Evolutionary conservation across 1,140 invertebrate species (phyloP).

Genomic region (Leptopilina boulardi): DNA sequence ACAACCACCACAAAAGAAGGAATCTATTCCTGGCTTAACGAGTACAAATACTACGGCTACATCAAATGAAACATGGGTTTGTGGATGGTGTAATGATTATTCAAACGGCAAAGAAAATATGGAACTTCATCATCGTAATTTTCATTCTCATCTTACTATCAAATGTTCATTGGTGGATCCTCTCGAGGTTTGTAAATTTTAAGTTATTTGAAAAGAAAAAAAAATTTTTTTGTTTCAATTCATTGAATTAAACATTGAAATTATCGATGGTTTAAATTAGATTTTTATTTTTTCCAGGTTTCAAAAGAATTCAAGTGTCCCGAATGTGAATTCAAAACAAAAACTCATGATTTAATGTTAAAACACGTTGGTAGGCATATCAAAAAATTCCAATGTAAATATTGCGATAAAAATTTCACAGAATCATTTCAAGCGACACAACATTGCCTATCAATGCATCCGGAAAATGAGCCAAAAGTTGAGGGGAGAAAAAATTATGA

Average conservation of each 20-base stretch:
- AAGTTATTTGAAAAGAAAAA: too few relatives aligned
- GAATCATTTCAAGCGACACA: slow-evolving; percentile 45
- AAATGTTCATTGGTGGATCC: slow-evolving; percentile 53
- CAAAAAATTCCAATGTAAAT: slow-evolving; percentile 65
- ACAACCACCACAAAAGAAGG: slow-evolving; percentile 7
- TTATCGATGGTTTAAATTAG: background rate
- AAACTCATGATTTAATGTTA: slow-evolving; percentile 53
- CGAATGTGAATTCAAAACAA: slow-evolving; percentile 56
- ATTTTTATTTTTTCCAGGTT: background rate
- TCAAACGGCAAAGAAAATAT: slow-evolving; percentile 62
- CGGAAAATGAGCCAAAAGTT: slow-evolving; percentile 56
- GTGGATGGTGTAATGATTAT: slow-evolving; percentile 65
- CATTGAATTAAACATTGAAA: background rate
- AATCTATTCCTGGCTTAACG: background rate
- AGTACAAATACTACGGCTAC: background rate
- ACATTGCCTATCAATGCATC: slow-evolving; percentile 55
- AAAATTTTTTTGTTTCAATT: background rate
- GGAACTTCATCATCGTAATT: slow-evolving; percentile 67
- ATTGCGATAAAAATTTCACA: slow-evolving; percentile 61
- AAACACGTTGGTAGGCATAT: slow-evolving; percentile 65
- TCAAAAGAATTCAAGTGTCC: slow-evolving; percentile 58
- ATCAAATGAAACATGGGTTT: slow-evolving; percentile 62
- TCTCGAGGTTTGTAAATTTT: background rate
- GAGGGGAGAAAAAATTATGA: slow-evolving; percentile 62
- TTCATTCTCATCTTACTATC: slow-evolving; percentile 66